phyloP scores from a whole-genome alignment of 2,888 invertebrate species.

The Crematogaster levior region DNA sequence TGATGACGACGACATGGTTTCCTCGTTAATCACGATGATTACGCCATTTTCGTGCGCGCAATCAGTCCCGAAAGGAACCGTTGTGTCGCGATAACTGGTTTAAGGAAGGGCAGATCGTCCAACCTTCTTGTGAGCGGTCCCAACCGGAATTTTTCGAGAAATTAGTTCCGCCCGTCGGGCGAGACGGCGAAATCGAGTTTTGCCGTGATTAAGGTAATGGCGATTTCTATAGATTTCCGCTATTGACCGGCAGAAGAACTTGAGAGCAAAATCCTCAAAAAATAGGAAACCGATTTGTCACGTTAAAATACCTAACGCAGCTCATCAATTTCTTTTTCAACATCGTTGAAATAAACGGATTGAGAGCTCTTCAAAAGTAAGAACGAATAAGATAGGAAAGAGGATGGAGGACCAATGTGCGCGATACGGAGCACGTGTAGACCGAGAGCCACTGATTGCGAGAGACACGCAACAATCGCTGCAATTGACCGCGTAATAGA shows the following conservation, averaged over 20 bases:
- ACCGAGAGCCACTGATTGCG: slow-evolving; percentile 71
- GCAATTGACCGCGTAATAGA: slow-evolving; percentile 83
- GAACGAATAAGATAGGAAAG: slow-evolving; percentile 3
- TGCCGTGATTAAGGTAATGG: background rate
- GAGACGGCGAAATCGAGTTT: background rate
- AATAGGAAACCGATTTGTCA: background rate
- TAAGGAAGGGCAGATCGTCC: slow-evolving; percentile 50
- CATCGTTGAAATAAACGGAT: background rate
- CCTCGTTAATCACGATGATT: slow-evolving; percentile 78
- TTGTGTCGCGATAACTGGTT: slow-evolving; percentile 62
- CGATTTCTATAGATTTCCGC: background rate
- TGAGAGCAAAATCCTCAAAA: background rate
- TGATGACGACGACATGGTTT: slow-evolving; percentile 66
- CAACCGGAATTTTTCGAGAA: slow-evolving; percentile 23
- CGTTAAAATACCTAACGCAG: background rate
- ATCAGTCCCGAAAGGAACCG: slow-evolving; percentile 63
- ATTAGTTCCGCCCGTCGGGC: slow-evolving; percentile 22
- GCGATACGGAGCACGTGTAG: slow-evolving; percentile 56
- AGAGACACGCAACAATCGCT: slow-evolving; percentile 78
- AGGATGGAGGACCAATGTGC: slow-evolving; percentile 56
- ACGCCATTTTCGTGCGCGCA: slow-evolving; percentile 69
- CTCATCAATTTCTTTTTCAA: background rate
- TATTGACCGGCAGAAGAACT: background rate
- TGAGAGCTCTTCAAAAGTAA: background rate
- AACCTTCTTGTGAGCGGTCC: slow-evolving; percentile 47